These are phyloP conservation scores for Gallinago media DNA, from an alignment of 2,113 vertebrate genomes.

Conservation along the genomic window DNA sequence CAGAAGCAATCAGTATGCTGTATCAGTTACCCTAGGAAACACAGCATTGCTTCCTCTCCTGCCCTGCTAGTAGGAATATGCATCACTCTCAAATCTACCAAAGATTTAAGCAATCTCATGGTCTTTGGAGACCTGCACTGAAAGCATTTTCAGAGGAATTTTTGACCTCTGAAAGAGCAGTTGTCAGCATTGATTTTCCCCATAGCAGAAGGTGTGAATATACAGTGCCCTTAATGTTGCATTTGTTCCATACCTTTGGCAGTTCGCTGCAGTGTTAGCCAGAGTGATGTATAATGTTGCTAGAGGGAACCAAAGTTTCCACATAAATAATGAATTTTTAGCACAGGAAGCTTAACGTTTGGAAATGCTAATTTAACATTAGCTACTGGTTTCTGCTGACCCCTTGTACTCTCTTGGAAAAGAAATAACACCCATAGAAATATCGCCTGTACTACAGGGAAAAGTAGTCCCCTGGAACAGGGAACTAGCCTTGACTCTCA, in stretches of 20 bases:
- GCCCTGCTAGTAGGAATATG: background rate
- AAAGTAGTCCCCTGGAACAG: background rate
- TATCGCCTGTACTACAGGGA: background rate
- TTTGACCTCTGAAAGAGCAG: background rate
- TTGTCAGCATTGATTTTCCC: background rate
- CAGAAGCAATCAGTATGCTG: background rate
- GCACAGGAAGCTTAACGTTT: background rate
- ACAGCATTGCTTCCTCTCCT: background rate
- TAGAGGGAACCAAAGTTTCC: background rate
- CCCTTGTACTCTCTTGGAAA: background rate
- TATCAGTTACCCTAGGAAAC: background rate
- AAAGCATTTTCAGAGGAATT: background rate
- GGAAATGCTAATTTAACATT: conserved; percentile 28
- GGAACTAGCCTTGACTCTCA: background rate
- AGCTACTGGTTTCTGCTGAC: background rate
- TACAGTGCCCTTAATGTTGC: background rate
- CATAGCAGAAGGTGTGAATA: background rate
- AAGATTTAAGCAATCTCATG: background rate
- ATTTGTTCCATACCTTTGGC: background rate
- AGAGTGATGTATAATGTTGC: background rate
- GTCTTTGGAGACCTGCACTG: background rate
- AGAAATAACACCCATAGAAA: background rate
- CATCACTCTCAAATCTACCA: background rate
- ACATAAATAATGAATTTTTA: conserved; percentile 1
- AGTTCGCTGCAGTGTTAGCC: background rate